Percentiles rank a stretch among this genome's conserved stretches.
Evolutionary conservation across 2,113 vertebrate genomes (phyloP).

Genomic region (Baryphthengus martii): DNA sequence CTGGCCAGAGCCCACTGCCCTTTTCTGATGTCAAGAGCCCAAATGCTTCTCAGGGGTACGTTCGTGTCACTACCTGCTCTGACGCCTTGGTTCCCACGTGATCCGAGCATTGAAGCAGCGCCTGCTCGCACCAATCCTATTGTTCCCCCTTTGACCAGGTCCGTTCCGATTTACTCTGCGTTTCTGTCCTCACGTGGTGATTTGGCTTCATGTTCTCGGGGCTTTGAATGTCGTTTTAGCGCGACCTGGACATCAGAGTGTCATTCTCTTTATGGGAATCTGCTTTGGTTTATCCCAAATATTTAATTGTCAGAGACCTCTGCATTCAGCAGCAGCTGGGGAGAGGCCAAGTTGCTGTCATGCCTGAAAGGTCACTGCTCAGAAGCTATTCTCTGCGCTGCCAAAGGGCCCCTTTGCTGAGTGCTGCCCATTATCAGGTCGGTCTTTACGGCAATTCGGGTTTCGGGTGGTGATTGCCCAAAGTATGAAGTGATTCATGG

Average conservation of each 20-base stretch:
- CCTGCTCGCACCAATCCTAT: not conserved
- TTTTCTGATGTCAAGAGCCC: not conserved
- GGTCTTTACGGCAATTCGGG: not conserved
- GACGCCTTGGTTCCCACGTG: not conserved
- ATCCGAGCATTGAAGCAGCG: fast-evolving
- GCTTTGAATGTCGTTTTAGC: not conserved
- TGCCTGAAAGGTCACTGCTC: not conserved
- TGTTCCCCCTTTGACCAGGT: not conserved
- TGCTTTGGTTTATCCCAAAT: not conserved
- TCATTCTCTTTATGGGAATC: not conserved
- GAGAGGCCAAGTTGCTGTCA: not conserved
- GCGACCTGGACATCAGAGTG: not conserved
- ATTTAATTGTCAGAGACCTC: not conserved
- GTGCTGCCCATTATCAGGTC: not conserved
- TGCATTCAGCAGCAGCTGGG: not conserved
- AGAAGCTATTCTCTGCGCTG: not conserved
- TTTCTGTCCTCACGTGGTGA: not conserved
- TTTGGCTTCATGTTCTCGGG: not conserved
- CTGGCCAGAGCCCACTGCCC: not conserved
- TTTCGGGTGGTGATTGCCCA: not conserved
- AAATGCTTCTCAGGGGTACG: fast-evolving
- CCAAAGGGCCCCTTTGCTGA: not conserved
- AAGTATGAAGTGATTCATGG: not conserved
- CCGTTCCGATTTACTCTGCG: not conserved
- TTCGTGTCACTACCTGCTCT: not conserved